Base-by-base conservation (phyloP, 2,113 vertebrate genomes). In the Tragelaphus strepsiceros region DNA sequence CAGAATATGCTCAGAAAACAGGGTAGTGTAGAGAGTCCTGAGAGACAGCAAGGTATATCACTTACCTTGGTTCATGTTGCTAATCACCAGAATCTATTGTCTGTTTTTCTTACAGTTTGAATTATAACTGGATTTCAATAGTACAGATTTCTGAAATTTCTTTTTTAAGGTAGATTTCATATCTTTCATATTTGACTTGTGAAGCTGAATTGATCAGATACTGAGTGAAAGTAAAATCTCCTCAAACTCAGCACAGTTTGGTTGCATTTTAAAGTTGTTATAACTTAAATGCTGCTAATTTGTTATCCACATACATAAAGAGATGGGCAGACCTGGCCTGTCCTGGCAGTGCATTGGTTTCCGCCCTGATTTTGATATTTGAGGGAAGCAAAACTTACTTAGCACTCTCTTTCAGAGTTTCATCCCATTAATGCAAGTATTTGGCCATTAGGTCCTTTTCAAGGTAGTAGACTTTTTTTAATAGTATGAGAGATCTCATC, bases 311-410 rank as follows among this genome's bases (percentile, higher is more conserved):
- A 15, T 89, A 62, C 92, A 87, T 90, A 87, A 93, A 93, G 61
- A 93, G 78, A 24, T 71, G 24, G 22, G 10, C 15, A 88, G 12
- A 77, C 59, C 54, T 88, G 56, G 7, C 39, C 24, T 15, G 26
- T 91, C 28, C n/a, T 81, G 49, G n/a, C 9, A 93, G n/a, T 82
- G 26, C 54, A 91, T 94, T 88, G 78, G 39, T 89, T 96, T 98
- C 93, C 93, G 21, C 84, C 78, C 67, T 93, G 35, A 91, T 81
- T 90, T 91, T 98, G 39, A 67, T 85, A 83, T 49, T 96, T 96
- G 61, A 88, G 89, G 22, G 61, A 97, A 97, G 46, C 9, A 89
- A 67, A 88, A 19, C 95, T 95, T 95, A 83, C 78, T 32, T 30
- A 88, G 14, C 15, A 67, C 54, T 62, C 21, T 83, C 13, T 90